Evolutionary conservation across 2,797 vertebrate genomes (phyloP).

Genomic region (Oryzias dopingdopingensis): DNA sequence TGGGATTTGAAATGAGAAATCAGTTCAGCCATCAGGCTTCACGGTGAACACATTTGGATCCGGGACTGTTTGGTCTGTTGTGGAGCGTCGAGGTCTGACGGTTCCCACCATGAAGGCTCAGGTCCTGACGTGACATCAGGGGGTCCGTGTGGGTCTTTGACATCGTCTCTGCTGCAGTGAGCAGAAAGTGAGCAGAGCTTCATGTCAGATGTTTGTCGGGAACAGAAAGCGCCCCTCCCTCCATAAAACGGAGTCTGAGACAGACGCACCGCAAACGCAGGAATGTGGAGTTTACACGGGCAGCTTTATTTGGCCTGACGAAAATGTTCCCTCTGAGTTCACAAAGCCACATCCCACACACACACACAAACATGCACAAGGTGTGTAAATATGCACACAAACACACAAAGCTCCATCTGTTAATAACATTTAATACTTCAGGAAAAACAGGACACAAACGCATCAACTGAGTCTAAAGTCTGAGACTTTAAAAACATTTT

Average conservation of each 20-base stretch:
- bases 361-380: slow-evolving; percentile 7
- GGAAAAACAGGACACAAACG: no score
- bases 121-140: no score
- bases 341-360: slow-evolving; percentile 59
- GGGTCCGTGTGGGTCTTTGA: no score
- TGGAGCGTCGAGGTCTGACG: no score
- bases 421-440: slow-evolving; percentile 27
- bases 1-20: no score
- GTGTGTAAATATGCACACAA: slow-evolving; percentile 5
- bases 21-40: no score
- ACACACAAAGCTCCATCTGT: slow-evolving; percentile 31
- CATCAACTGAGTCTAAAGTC: no score
- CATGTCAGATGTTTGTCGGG: background rate
- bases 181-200: background rate
- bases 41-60: no score
- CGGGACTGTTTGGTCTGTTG: no score
- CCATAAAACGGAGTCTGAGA: slow-evolving; percentile 34
- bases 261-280: slow-evolving; percentile 59
- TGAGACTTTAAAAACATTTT: no score
- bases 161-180: no score
- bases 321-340: slow-evolving; percentile 58
- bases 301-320: slow-evolving; percentile 67
- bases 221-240: slow-evolving; percentile 24
- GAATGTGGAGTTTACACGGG: slow-evolving; percentile 72
- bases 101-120: no score